Conservation (phyloP, 2,888 invertebrate genomes). For the Melipona bicolor region DNA sequence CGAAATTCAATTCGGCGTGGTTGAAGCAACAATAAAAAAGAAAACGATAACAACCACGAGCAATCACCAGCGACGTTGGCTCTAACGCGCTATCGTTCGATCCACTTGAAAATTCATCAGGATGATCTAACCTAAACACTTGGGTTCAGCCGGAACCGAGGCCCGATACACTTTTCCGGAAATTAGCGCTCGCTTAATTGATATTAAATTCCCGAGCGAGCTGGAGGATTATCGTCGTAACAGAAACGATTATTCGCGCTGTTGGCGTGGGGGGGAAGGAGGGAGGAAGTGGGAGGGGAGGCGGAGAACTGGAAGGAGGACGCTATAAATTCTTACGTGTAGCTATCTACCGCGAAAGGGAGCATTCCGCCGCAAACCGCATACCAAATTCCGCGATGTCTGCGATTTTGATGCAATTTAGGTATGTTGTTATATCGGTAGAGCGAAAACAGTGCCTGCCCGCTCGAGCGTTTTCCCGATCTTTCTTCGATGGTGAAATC, state of each 20-base stretch:
- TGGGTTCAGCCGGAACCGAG: neutral
- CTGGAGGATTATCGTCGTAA: conserved; percentile 22
- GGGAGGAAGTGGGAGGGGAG: neutral
- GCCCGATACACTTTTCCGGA: conserved; percentile 2
- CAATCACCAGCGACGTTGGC: neutral
- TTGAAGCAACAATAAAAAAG: too few species aligned
- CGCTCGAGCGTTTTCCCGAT: conserved; percentile 1
- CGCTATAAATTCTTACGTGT: conserved; percentile 39
- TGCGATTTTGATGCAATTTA: conserved; percentile 55
- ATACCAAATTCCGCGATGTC: conserved; percentile 55
- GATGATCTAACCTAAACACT: neutral
- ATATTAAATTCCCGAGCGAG: conserved; percentile 38
- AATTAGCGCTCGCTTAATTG: conserved; percentile 34
- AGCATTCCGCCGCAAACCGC: conserved; percentile 48
- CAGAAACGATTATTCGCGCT: conserved; percentile 20
- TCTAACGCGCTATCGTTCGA: neutral
- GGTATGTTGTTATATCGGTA: conserved; percentile 32
- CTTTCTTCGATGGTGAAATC: conserved; percentile 16
- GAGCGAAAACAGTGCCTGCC: conserved; percentile 15
- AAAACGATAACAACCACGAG: neutral
- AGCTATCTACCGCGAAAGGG: conserved; percentile 25
- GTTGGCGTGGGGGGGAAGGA: neutral
- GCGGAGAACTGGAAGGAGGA: neutral
- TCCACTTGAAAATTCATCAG: neutral
- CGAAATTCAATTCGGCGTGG: too few species aligned